Conservation (phyloP, 1,140 invertebrate species). For the Cotesia glomerata region DNA sequence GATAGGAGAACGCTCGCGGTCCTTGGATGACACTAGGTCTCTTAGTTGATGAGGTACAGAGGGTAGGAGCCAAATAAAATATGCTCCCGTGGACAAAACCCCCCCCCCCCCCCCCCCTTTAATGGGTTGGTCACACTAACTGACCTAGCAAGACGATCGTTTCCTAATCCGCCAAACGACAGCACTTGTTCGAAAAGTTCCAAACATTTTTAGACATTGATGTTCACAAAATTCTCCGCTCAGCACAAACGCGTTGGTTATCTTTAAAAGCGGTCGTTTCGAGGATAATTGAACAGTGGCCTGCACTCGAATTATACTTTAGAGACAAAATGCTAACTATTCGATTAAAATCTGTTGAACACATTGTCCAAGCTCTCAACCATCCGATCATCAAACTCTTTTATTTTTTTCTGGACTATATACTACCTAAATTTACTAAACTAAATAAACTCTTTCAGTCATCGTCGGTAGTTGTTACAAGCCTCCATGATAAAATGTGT, state of each 20-base stretch:
- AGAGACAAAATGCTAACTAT: conserved; percentile 23
- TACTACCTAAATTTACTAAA: conserved; percentile 36
- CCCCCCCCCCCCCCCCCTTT: no score
- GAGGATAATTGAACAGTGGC: conserved; percentile 35
- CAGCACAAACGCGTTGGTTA: conserved; percentile 34
- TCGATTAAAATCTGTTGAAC: conserved; percentile 29
- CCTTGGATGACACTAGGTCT: no score
- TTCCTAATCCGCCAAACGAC: conserved; percentile 48
- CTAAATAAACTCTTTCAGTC: conserved; percentile 37
- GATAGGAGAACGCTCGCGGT: no score
- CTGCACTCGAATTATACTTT: conserved; percentile 29
- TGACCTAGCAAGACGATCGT: no score
- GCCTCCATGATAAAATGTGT: conserved; percentile 25
- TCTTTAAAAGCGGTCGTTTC: conserved; percentile 29
- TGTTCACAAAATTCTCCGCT: conserved; percentile 34
- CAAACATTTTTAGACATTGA: conserved; percentile 31
- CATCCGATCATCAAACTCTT: no score
- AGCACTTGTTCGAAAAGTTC: conserved; percentile 37
- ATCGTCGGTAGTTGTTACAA: conserved; percentile 14
- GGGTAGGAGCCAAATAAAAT: no score
- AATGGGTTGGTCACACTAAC: no score
- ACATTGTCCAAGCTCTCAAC: conserved; percentile 28
- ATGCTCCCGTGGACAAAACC: no score
- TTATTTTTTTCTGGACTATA: conserved; percentile 37
- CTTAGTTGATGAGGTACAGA: no score